Percentiles rank a stretch among this genome's conserved stretches.
phyloP scores from a whole-genome alignment of 2,888 invertebrate species.

The Subacronicta megacephala region DNA sequence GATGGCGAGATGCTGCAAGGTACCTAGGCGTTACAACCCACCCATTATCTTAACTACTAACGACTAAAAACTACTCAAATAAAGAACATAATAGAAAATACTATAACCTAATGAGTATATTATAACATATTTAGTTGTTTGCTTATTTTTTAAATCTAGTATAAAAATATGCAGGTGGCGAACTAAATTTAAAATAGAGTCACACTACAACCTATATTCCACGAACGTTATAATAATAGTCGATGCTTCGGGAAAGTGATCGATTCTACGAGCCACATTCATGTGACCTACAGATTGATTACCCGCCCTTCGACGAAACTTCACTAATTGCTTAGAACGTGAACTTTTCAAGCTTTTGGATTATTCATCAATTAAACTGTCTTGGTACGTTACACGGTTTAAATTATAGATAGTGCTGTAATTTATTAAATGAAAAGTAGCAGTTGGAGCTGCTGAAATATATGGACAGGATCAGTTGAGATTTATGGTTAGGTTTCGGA shows the following conservation, averaged over 20 bases:
- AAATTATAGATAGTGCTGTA: constrained; percentile 7
- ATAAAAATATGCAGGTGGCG: background rate
- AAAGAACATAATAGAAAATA: no score
- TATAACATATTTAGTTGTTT: background rate
- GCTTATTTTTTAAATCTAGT: background rate
- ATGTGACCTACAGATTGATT: constrained; percentile 55
- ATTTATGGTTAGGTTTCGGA: constrained; percentile 4
- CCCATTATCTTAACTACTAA: constrained; percentile 26
- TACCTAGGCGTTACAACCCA: constrained; percentile 37
- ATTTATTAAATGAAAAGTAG: constrained; percentile 20
- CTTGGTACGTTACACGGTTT: constrained; percentile 6
- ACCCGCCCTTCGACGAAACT: constrained; percentile 53
- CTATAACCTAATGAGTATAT: no score
- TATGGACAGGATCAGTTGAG: constrained; percentile 6
- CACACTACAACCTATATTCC: constrained; percentile 19
- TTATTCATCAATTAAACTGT: constrained; percentile 26
- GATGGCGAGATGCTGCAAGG: constrained; percentile 73
- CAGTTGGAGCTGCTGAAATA: constrained; percentile 25
- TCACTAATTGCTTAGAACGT: constrained; percentile 48
- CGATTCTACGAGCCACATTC: constrained; percentile 55
- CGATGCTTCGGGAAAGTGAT: constrained; percentile 48
- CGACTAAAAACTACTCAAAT: background rate
- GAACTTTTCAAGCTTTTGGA: constrained; percentile 34
- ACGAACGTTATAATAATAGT: constrained; percentile 42
- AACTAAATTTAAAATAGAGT: constrained; percentile 25